Evolutionary conservation across 2,113 vertebrate genomes (phyloP).

Genomic region (Origma solitaria): DNA sequence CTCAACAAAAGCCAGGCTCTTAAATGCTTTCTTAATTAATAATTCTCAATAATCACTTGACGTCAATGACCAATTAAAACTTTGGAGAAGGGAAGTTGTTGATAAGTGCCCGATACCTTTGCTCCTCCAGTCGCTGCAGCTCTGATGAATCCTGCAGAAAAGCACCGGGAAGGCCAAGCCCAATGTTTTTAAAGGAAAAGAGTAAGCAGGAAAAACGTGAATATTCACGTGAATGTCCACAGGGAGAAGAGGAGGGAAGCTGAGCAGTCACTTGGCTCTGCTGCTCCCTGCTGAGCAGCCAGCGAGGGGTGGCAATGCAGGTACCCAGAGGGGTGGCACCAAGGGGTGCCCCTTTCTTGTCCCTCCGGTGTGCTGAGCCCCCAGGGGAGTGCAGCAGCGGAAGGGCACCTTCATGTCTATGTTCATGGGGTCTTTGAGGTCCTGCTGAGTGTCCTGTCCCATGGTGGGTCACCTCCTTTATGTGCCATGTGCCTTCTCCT

Average conservation of each 20-base stretch:
- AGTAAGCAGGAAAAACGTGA: slow-evolving; percentile 27
- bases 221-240: background rate
- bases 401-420: background rate
- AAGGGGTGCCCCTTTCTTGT: background rate
- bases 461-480: background rate
- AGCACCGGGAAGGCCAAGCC: background rate
- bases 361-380: background rate
- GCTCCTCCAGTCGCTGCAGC: background rate
- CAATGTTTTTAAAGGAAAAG: slow-evolving; percentile 40
- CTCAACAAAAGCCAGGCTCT: slow-evolving; percentile 40
- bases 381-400: background rate
- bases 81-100: slow-evolving; percentile 46
- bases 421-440: background rate
- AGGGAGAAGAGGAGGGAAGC: slow-evolving; percentile 4
- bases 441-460: background rate
- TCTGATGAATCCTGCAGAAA: slow-evolving; percentile 32
- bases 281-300: background rate
- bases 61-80: slow-evolving; percentile 53
- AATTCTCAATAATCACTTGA: slow-evolving; percentile 57
- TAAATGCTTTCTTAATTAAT: slow-evolving; percentile 61
- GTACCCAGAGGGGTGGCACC: background rate
- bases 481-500: background rate
- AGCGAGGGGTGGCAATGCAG: background rate
- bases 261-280: background rate
- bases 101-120: background rate